phyloP scores from a whole-genome alignment of 1,140 invertebrate species.

The Centruroides sculpturatus region DNA sequence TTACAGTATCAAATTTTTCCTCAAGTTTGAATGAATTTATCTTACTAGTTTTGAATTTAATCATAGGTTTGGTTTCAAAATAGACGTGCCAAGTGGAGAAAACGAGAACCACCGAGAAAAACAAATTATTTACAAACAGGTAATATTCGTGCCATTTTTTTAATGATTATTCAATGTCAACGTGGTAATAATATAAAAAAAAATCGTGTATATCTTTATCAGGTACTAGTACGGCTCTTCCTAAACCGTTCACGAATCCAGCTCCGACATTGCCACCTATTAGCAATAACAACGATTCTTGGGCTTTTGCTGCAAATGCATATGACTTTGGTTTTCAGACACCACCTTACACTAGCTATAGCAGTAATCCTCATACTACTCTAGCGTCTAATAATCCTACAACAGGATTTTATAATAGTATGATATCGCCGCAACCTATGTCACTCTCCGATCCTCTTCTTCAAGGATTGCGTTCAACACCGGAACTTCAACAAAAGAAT shows the following conservation, averaged over 20 bases:
- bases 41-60: too few relatives aligned
- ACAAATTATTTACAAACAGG: conserved; percentile 44
- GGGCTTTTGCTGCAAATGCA: conserved; percentile 6
- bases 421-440: conserved; percentile 3
- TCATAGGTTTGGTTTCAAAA: conserved; percentile 72
- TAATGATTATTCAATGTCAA: too few relatives aligned
- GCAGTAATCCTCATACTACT: conserved; percentile 8
- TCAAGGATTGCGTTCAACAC: conserved; percentile 1
- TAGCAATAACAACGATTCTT: conserved; percentile 3
- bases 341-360: conserved; percentile 9
- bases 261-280: conserved; percentile 3
- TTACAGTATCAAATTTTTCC: too few relatives aligned
- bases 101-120: conserved; percentile 90
- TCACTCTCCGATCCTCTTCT: conserved; percentile 1
- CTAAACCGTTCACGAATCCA: background rate
- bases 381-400: background rate
- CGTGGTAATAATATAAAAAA: background rate
- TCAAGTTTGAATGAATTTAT: too few relatives aligned
- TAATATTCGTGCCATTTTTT: too few relatives aligned
- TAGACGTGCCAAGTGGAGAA: conserved; percentile 91
- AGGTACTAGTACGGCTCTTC: too few relatives aligned
- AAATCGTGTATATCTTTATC: too few relatives aligned
- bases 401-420: conserved; percentile 6
- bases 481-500: conserved; percentile 5
- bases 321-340: conserved; percentile 14